These are phyloP conservation scores for Amblyopsis rosae DNA, from an alignment of 2,113 vertebrate genomes.

Conservation along the genomic window DNA sequence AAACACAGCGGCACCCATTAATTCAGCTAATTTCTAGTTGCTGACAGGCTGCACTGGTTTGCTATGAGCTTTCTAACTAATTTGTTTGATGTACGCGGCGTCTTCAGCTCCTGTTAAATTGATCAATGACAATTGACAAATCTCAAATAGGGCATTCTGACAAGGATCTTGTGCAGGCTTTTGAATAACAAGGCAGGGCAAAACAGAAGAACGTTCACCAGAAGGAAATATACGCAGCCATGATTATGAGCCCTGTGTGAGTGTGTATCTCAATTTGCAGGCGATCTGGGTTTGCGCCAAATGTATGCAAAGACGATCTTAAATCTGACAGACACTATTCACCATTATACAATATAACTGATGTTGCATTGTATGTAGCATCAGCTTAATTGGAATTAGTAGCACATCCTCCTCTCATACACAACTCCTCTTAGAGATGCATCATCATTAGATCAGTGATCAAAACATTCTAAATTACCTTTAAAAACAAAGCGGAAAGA, in stretches of 20 bases:
- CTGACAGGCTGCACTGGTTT: not conserved
- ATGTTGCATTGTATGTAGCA: conserved; percentile 24
- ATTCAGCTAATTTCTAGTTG: conserved; percentile 15
- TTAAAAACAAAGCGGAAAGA: not conserved
- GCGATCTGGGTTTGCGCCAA: conserved; percentile 52
- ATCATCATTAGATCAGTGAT: conserved; percentile 33
- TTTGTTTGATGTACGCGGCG: not conserved
- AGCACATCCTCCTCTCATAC: conserved; percentile 56
- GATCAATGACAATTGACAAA: conserved; percentile 4
- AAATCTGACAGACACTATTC: conserved; percentile 65
- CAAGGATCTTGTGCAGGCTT: conserved; percentile 2
- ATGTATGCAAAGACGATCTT: conserved; percentile 63
- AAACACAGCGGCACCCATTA: conserved; percentile 3
- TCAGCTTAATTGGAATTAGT: conserved; percentile 68
- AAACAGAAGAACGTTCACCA: not conserved
- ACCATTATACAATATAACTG: conserved; percentile 7
- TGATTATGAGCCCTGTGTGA: conserved; percentile 3
- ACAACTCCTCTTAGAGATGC: conserved; percentile 38
- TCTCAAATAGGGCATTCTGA: conserved; percentile 6
- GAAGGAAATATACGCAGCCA: not conserved
- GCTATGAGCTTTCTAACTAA: not conserved
- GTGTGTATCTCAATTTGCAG: conserved; percentile 32
- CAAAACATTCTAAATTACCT: not conserved
- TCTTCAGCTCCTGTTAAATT: conserved; percentile 7
- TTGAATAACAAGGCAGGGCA: conserved; percentile 12